Evolutionary conservation across 1,140 invertebrate species (phyloP).

Genomic region (Lutraria rhynchaena): DNA sequence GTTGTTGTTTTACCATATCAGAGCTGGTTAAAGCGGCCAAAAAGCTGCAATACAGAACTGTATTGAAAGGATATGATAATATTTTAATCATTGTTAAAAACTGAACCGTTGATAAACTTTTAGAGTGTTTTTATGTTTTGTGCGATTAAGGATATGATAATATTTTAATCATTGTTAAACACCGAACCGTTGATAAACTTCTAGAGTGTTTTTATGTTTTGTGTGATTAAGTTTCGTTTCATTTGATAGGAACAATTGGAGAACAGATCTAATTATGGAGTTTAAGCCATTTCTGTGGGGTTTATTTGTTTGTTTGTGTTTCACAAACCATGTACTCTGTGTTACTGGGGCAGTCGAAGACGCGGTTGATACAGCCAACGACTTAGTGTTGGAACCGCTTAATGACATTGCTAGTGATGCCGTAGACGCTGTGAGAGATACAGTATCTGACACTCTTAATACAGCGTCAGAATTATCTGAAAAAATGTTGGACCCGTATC

Average conservation of each 20-base stretch:
- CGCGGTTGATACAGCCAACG: constrained; percentile 14
- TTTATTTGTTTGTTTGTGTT: background rate
- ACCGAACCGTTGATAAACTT: background rate
- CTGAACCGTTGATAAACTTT: background rate
- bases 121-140: background rate
- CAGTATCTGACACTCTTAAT: background rate
- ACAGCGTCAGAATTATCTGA: constrained; percentile 13
- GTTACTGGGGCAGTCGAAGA: background rate
- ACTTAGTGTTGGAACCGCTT: constrained; percentile 17
- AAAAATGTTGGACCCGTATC: constrained; percentile 38
- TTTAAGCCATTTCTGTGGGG: background rate
- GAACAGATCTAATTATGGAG: background rate
- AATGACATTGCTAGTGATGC: constrained; percentile 8
- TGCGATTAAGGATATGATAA: too few species aligned
- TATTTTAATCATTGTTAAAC: background rate
- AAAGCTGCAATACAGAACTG: too few species aligned
- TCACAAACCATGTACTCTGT: background rate
- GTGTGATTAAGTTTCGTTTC: background rate
- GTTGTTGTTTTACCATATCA: background rate
- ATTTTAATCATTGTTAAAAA: background rate
- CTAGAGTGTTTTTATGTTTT: background rate
- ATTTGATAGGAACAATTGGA: background rate
- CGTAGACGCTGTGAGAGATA: constrained; percentile 3
- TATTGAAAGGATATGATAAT: too few species aligned
- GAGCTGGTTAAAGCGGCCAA: too few species aligned